phyloP scores from a whole-genome alignment of 2,888 invertebrate genomes.

The Leptinotarsa rubiginosa region DNA sequence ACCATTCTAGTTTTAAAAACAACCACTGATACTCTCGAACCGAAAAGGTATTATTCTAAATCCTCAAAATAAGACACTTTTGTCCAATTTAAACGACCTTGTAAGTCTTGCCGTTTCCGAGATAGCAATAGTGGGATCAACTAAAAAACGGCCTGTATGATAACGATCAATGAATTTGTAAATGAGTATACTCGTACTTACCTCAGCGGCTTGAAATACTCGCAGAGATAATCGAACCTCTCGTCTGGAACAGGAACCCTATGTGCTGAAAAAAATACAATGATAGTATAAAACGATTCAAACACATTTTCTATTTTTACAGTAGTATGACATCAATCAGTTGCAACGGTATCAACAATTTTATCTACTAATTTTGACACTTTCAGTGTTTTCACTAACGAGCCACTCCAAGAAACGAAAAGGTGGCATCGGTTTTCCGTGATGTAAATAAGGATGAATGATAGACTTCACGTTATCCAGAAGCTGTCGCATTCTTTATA shows the following conservation, averaged over 20 bases:
- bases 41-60: no score
- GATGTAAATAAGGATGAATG: constrained; percentile 71
- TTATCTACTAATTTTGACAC: constrained; percentile 19
- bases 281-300: constrained; percentile 1
- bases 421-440: constrained; percentile 61
- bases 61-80: no score
- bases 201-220: constrained; percentile 95
- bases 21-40: no score
- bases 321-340: background rate
- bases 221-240: constrained; percentile 91
- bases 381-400: constrained; percentile 16
- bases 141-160: no score
- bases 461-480: constrained; percentile 66
- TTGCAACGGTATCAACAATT: constrained; percentile 7
- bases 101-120: no score
- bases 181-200: constrained; percentile 64
- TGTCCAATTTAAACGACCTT: no score
- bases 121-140: no score
- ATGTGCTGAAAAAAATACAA: constrained; percentile 72
- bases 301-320: background rate
- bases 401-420: constrained; percentile 42
- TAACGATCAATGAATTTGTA: no score
- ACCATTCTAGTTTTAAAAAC: no score
- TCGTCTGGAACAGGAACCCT: constrained; percentile 97
- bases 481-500: constrained; percentile 65